These are phyloP conservation scores for Ptychadena robeensis DNA, from an alignment of 2,797 vertebrate species.

Conservation along the genomic window DNA sequence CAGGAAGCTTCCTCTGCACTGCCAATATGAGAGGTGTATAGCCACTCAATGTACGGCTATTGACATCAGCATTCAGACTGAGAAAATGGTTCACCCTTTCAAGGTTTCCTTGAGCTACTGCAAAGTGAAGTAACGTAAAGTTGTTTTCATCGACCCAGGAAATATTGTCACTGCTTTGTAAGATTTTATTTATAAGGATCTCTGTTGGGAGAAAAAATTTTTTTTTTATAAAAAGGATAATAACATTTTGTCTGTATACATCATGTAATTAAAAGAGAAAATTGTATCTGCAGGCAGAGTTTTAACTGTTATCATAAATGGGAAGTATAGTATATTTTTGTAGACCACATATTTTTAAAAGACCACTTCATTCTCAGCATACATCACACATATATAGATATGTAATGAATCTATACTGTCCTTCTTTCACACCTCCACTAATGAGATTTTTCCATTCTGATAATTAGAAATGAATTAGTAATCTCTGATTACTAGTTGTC, in stretches of 20 bases:
- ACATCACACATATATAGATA: no score
- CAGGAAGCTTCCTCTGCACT: constrained; percentile 72
- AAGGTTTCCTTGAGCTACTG: constrained; percentile 74
- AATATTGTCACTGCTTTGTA: constrained; percentile 67
- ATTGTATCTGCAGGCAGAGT: no score
- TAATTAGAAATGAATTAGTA: no score
- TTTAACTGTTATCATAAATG: no score
- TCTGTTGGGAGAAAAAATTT: constrained; percentile 15
- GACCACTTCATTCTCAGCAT: no score
- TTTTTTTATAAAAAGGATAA: neutral
- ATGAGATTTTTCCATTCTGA: no score
- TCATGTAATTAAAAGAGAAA: no score
- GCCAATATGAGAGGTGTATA: constrained; percentile 83
- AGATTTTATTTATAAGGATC: accelerated
- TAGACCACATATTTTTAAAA: no score
- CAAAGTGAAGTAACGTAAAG: constrained; percentile 79
- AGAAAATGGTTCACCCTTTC: constrained; percentile 77
- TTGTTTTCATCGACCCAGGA: constrained; percentile 66
- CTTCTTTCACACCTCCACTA: no score
- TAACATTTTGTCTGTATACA: neutral
- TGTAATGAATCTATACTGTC: no score
- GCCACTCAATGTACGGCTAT: constrained; percentile 73
- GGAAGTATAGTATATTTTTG: no score
- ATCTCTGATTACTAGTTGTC: no score
- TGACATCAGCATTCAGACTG: constrained; percentile 73